These are phyloP conservation scores for Vespertilio murinus DNA, from an alignment of 2,797 vertebrate species.

Conservation along the genomic window DNA sequence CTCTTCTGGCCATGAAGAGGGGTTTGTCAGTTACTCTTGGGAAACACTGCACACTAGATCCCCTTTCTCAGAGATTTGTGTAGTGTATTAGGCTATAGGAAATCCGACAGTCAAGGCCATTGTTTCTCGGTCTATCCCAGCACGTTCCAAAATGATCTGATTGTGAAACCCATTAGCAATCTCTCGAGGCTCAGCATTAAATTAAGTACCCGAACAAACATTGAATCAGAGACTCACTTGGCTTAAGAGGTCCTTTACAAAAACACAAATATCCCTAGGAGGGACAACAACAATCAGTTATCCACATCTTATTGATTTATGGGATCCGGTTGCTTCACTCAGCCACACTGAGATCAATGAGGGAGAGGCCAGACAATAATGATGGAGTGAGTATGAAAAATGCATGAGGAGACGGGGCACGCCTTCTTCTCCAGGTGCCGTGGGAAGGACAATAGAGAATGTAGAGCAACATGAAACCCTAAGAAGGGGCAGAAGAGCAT, in stretches of 20 bases:
- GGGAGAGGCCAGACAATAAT: background rate
- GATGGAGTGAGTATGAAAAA: background rate
- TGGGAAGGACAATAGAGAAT: background rate
- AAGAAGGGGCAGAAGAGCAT: background rate
- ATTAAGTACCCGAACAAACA: background rate
- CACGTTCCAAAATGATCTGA: background rate
- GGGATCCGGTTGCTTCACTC: background rate
- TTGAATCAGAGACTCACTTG: background rate
- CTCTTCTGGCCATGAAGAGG: background rate
- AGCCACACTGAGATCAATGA: background rate
- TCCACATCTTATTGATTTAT: background rate
- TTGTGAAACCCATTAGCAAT: background rate
- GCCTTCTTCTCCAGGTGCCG: background rate
- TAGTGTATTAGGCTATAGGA: background rate
- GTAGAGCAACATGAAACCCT: background rate
- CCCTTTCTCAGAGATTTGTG: background rate
- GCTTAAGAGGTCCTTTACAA: background rate
- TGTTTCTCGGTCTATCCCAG: slow-evolving; percentile 22
- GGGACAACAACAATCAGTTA: background rate
- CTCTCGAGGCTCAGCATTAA: background rate
- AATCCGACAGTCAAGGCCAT: background rate
- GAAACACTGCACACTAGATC: background rate
- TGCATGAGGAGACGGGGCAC: background rate
- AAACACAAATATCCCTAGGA: background rate
- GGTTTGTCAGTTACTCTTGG: background rate